Evolutionary conservation across 2,888 invertebrate species (phyloP).

Genomic region (Nomada fucata): DNA sequence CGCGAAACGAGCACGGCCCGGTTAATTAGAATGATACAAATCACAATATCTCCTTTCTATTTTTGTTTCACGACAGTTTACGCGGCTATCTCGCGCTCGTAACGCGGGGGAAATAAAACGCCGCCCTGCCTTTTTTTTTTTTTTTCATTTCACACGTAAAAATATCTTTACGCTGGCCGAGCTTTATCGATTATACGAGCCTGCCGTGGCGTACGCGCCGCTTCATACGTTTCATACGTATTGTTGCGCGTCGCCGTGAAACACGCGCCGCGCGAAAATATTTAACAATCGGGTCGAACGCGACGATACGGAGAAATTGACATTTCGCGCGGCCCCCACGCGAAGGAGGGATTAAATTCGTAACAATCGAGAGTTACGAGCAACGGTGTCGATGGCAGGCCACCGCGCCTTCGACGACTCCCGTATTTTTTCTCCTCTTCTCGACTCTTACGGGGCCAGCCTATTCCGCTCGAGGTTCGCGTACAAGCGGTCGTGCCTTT

Average conservation of each 20-base stretch:
- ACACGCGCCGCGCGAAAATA: not conserved
- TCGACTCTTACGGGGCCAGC: slow-evolving; percentile 31
- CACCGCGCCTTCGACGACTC: slow-evolving; percentile 66
- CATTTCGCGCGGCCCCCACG: not conserved
- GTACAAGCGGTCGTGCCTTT: slow-evolving; percentile 10
- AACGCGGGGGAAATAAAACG: not conserved
- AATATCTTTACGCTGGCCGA: not conserved
- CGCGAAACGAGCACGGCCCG: not conserved
- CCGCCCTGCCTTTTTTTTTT: not conserved
- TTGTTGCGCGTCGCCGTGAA: not conserved
- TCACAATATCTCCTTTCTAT: not conserved
- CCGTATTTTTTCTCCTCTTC: slow-evolving; percentile 54
- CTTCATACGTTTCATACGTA: not conserved
- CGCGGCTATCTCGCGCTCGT: not conserved
- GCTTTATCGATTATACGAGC: slow-evolving; percentile 1
- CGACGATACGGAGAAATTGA: not conserved
- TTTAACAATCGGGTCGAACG: not conserved
- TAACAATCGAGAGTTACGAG: slow-evolving; percentile 69
- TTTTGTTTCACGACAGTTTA: not conserved
- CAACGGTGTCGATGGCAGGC: slow-evolving; percentile 69
- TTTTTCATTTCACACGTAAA: not conserved
- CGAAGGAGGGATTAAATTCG: slow-evolving; percentile 51
- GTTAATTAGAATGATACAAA: slow-evolving; percentile 14
- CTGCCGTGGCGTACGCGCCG: too few species aligned
- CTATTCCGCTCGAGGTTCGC: slow-evolving; percentile 13